Conservation (phyloP, 1,140 invertebrate species). For the Meloidogyne exigua region DNA sequence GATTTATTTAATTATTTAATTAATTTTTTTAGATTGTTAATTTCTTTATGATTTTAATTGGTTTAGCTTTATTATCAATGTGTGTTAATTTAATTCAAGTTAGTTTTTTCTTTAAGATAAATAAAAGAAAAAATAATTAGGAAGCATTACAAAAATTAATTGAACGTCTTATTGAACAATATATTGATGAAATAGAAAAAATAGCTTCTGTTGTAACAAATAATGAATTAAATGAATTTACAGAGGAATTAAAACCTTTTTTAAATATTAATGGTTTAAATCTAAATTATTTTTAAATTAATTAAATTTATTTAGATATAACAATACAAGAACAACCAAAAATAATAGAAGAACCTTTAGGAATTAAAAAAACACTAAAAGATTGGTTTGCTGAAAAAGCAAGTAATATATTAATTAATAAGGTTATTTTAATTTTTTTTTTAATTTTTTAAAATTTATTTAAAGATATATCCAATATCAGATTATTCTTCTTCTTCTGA, state of each 20-base stretch:
- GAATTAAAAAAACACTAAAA: conserved; percentile 37
- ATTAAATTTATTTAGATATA: not conserved
- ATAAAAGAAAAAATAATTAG: conserved; percentile 11
- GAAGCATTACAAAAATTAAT: conserved; percentile 49
- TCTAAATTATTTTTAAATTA: not conserved
- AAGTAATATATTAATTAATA: conserved; percentile 31
- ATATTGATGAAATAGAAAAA: conserved; percentile 61
- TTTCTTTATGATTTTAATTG: conserved; percentile 60
- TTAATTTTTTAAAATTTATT: not conserved
- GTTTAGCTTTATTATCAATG: conserved; percentile 62
- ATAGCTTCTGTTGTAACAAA: conserved; percentile 53
- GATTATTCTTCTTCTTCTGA: conserved; percentile 30
- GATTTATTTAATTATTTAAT: not conserved
- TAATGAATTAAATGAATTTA: conserved; percentile 36
- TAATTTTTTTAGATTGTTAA: conserved; percentile 54
- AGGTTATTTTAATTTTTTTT: not conserved
- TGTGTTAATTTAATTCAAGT: conserved; percentile 60
- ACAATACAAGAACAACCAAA: not conserved
- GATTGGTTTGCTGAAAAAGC: conserved; percentile 56
- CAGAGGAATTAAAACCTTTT: conserved; percentile 52
- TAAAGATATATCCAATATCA: conserved; percentile 19
- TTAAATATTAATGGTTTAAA: conserved; percentile 55
- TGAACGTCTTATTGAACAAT: conserved; percentile 54
- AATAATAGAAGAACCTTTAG: not conserved
- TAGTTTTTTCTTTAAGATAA: not conserved